phyloP scores from a whole-genome alignment of 2,113 vertebrate genomes.

The Eolophus roseicapilla region DNA sequence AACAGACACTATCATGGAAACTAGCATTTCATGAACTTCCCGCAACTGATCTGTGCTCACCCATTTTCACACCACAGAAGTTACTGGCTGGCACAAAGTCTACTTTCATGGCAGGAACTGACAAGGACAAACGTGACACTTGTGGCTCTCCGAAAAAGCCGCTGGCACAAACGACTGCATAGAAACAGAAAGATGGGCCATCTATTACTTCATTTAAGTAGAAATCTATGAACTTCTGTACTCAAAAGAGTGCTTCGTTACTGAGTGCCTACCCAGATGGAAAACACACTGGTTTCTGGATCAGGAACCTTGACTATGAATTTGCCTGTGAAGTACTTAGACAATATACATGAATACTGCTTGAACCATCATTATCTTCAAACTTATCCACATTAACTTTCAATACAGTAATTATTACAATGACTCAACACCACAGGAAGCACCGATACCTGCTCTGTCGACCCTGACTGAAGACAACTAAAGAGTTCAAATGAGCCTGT shows the following conservation, averaged over 20 bases:
- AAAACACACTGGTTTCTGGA: neutral
- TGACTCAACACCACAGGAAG: neutral
- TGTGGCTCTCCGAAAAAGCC: neutral
- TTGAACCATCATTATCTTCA: neutral
- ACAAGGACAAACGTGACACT: neutral
- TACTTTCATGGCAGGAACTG: neutral
- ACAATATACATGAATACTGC: neutral
- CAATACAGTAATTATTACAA: neutral
- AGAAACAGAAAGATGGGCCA: neutral
- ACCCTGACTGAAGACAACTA: neutral
- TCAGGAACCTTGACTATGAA: neutral
- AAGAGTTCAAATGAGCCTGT: neutral
- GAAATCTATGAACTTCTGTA: neutral
- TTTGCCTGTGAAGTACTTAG: neutral
- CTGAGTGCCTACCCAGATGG: neutral
- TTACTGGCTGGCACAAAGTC: neutral
- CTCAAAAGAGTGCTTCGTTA: neutral
- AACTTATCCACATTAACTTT: neutral
- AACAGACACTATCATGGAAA: neutral
- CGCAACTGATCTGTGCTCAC: neutral
- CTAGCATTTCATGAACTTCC: neutral
- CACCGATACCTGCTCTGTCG: neutral
- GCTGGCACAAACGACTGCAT: neutral
- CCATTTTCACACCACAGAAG: neutral
- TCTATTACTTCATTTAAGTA: neutral